These are phyloP conservation scores for Anabas testudineus DNA, from an alignment of 2,797 vertebrate species.

Conservation along the genomic window DNA sequence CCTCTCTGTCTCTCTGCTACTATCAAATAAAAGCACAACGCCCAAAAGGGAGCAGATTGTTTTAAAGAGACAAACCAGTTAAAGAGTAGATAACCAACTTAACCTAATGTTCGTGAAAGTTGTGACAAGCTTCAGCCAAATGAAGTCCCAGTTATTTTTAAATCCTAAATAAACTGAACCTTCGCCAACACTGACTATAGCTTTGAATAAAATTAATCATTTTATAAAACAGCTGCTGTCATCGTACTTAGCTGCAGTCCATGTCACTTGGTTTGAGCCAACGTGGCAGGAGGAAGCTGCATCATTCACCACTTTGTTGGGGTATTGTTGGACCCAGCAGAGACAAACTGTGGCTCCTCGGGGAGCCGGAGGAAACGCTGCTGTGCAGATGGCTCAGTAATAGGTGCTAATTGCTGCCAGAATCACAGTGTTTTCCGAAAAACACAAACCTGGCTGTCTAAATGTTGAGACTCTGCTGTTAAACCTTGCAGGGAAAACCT, in stretches of 20 bases:
- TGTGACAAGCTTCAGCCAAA: conserved; percentile 14
- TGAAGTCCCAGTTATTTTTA: background rate
- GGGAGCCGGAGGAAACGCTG: conserved; percentile 63
- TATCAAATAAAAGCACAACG: too few species aligned
- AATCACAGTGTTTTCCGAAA: conserved; percentile 49
- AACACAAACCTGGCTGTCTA: conserved; percentile 40
- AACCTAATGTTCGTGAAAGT: conserved; percentile 13
- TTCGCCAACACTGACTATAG: conserved; percentile 3
- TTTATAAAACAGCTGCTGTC: conserved; percentile 26
- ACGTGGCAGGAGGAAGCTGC: conserved; percentile 58
- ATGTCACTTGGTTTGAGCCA: conserved; percentile 41
- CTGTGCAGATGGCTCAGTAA: conserved; percentile 78
- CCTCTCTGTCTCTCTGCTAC: too few species aligned
- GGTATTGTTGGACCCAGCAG: conserved; percentile 63
- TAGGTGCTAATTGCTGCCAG: conserved; percentile 76
- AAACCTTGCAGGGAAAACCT: conserved; percentile 19
- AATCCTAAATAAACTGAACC: background rate
- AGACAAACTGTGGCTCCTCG: conserved; percentile 62
- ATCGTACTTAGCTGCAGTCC: conserved; percentile 31
- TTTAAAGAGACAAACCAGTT: conserved; percentile 4
- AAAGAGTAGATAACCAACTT: background rate
- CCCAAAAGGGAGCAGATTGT: too few species aligned
- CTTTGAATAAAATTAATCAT: conserved; percentile 28
- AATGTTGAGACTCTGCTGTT: conserved; percentile 36
- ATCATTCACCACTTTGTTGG: conserved; percentile 66